Percentiles rank a stretch among this genome's conserved stretches.
Conservation (phyloP, 2,797 vertebrate genomes). For the Etheostoma nigrum region DNA sequence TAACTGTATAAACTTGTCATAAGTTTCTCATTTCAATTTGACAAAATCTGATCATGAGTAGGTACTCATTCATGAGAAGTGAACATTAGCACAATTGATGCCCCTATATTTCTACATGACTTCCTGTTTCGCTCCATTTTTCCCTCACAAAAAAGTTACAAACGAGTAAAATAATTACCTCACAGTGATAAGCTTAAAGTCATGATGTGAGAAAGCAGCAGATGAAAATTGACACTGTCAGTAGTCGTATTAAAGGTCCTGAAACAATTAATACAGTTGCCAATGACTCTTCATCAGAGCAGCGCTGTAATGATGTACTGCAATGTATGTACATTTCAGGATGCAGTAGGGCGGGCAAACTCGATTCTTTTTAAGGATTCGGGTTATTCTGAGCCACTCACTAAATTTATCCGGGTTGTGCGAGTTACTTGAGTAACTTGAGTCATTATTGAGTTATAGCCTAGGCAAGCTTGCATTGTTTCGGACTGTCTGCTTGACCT, state of each 20-base stretch:
- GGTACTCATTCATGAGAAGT: neutral
- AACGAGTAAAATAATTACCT: neutral
- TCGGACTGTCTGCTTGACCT: no score
- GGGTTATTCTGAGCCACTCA: no score
- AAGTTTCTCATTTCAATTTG: constrained; percentile 25
- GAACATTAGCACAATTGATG: neutral
- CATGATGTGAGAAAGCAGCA: neutral
- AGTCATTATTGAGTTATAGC: no score
- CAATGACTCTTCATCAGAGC: neutral
- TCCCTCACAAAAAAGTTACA: neutral
- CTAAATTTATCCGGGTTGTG: no score
- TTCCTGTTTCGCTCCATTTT: neutral
- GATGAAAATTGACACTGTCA: neutral
- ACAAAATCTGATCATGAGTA: constrained; percentile 25
- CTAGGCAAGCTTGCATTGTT: no score
- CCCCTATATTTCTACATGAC: neutral
- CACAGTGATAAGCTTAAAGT: neutral
- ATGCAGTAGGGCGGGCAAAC: no score
- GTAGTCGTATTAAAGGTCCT: neutral
- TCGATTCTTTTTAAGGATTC: no score
- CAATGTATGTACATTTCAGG: neutral
- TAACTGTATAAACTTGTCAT: constrained; percentile 4
- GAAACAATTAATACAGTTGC: neutral
- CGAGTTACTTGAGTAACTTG: no score
- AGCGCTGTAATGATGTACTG: neutral